Evolutionary conservation across 2,797 vertebrate species (phyloP).

Genomic region (Ibycter americanus): DNA sequence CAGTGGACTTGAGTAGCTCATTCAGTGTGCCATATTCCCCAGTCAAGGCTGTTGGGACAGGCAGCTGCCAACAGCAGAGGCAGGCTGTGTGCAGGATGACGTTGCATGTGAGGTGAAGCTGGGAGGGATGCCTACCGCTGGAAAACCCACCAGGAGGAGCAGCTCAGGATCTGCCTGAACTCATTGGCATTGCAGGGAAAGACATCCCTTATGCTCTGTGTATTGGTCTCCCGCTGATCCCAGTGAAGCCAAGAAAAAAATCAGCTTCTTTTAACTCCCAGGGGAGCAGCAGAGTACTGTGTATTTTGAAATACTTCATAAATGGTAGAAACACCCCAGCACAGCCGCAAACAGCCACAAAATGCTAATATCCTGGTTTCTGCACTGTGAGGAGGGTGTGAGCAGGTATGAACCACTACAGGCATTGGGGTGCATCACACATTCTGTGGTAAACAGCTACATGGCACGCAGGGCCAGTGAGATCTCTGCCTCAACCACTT

Average conservation of each 20-base stretch:
- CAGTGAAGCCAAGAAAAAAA: not conserved
- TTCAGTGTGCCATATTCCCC: not conserved
- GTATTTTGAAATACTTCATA: not conserved
- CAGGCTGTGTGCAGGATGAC: rapidly evolving
- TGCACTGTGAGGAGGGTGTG: not conserved
- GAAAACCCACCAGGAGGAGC: not conserved
- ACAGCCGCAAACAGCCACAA: not conserved
- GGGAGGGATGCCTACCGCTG: not conserved
- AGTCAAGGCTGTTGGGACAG: not conserved
- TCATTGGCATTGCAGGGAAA: not conserved
- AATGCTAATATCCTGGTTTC: not conserved
- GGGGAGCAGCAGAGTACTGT: not conserved
- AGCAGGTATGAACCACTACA: not conserved
- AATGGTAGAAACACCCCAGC: not conserved
- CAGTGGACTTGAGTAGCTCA: not conserved
- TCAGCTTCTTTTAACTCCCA: not conserved
- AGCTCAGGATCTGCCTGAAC: not conserved
- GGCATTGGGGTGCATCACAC: not conserved
- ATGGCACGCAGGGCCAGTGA: rapidly evolving
- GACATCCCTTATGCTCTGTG: not conserved
- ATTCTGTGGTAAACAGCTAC: not conserved
- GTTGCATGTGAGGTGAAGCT: not conserved
- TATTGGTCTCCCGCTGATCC: not conserved
- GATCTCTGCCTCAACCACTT: not conserved
- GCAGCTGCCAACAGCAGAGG: not conserved